Evolutionary conservation across 1,140 invertebrate genomes (phyloP).

Genomic region (Microplitis demolitor): DNA sequence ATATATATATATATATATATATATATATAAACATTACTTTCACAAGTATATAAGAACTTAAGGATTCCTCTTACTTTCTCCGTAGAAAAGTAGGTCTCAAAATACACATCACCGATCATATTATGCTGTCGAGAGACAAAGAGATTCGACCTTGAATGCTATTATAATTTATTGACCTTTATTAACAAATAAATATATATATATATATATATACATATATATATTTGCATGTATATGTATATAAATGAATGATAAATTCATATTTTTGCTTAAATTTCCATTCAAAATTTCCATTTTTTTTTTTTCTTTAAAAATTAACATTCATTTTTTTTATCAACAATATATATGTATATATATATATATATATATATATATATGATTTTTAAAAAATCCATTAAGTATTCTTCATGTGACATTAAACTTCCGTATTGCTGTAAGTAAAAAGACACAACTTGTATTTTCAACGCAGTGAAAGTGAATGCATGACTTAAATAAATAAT

Average conservation of each 20-base stretch:
- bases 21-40: slow-evolving; percentile 52
- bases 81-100: slow-evolving; percentile 56
- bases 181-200: neutral
- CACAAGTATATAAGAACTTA: slow-evolving; percentile 48
- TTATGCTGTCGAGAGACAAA: neutral
- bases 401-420: neutral
- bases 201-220: neutral
- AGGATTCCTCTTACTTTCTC: slow-evolving; percentile 56
- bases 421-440: neutral
- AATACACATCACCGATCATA: slow-evolving; percentile 35
- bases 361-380: too few species aligned
- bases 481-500: neutral
- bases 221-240: neutral
- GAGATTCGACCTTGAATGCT: slow-evolving; percentile 11
- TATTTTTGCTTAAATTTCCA: neutral
- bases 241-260: neutral
- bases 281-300: too few species aligned
- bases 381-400: neutral
- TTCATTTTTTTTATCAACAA: too few species aligned
- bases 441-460: neutral
- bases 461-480: neutral
- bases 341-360: too few species aligned
- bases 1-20: neutral
- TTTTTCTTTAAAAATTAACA: too few species aligned
- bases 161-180: slow-evolving; percentile 11